Percentiles rank a stretch among this genome's conserved stretches.
Conservation (phyloP, 2,888 invertebrate species). For the Sarcophaga rosellei region DNA sequence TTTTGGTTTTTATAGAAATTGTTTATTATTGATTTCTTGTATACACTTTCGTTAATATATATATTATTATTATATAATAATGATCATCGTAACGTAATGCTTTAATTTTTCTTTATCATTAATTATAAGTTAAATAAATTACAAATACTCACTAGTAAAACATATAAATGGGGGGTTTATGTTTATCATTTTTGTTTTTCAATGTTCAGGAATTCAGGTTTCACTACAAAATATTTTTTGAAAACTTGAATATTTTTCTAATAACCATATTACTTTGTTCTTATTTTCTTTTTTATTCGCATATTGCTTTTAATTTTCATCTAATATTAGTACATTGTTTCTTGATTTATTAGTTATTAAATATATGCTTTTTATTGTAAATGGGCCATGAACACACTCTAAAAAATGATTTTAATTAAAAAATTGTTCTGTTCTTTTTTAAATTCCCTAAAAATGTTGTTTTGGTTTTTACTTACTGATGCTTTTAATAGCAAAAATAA, state of each 20-base stretch:
- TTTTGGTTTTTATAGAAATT: constrained; percentile 42
- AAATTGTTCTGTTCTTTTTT: constrained; percentile 19
- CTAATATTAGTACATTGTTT: constrained; percentile 33
- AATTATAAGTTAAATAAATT: constrained; percentile 68
- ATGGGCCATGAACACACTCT: constrained; percentile 43
- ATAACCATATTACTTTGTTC: not conserved
- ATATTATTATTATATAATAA: constrained; percentile 50
- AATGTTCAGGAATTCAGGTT: constrained; percentile 39
- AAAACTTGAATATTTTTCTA: not conserved
- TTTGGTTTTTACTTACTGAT: constrained; percentile 45
- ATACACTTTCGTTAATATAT: constrained; percentile 51
- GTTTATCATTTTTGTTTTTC: constrained; percentile 32
- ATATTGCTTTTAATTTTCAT: constrained; percentile 47
- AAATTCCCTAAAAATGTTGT: constrained; percentile 60
- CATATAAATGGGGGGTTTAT: constrained; percentile 53
- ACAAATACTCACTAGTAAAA: constrained; percentile 68
- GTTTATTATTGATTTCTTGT: constrained; percentile 53
- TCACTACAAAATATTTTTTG: constrained; percentile 49
- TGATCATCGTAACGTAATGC: constrained; percentile 53
- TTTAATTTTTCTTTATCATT: constrained; percentile 52
- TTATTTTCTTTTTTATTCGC: constrained; percentile 31
- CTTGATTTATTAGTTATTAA: not conserved
- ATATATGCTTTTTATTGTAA: constrained; percentile 33
- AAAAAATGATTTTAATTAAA: constrained; percentile 41
- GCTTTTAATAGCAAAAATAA: constrained; percentile 17